These are phyloP conservation scores for Rhizoglyphus robini DNA, from an alignment of 1,140 invertebrate species.

Conservation along the genomic window DNA sequence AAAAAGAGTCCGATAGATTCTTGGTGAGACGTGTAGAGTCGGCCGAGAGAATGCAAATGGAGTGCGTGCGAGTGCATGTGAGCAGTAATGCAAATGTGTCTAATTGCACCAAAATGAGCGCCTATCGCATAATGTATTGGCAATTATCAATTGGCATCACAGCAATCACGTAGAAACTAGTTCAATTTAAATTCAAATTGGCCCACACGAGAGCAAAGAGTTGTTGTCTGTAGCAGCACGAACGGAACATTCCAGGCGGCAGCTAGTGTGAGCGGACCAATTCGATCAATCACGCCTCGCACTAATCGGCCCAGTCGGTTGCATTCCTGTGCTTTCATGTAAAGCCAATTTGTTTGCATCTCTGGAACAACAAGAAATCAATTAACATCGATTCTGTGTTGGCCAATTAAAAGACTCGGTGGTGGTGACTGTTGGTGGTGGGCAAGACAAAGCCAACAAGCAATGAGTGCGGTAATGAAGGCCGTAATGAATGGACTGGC, in stretches of 20 bases:
- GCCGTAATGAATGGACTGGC: too few relatives aligned
- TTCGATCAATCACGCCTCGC: too few relatives aligned
- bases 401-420: too few relatives aligned
- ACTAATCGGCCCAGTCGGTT: neutral
- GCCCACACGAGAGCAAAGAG: too few relatives aligned
- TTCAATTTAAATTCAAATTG: neutral
- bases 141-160: neutral
- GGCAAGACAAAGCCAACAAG: too few relatives aligned
- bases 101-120: neutral
- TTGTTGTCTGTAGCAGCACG: neutral
- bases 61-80: neutral
- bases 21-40: too few relatives aligned
- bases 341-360: neutral
- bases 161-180: neutral
- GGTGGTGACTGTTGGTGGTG: too few relatives aligned
- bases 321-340: conserved; percentile 10
- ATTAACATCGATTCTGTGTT: too few relatives aligned
- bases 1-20: too few relatives aligned
- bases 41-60: conserved; percentile 4
- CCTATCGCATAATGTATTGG: neutral
- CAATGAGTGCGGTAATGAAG: too few relatives aligned
- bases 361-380: too few relatives aligned
- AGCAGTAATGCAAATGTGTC: neutral
- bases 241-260: neutral
- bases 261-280: too few relatives aligned